phyloP scores from a whole-genome alignment of 1,140 invertebrate genomes.

The Idris sp. region DNA sequence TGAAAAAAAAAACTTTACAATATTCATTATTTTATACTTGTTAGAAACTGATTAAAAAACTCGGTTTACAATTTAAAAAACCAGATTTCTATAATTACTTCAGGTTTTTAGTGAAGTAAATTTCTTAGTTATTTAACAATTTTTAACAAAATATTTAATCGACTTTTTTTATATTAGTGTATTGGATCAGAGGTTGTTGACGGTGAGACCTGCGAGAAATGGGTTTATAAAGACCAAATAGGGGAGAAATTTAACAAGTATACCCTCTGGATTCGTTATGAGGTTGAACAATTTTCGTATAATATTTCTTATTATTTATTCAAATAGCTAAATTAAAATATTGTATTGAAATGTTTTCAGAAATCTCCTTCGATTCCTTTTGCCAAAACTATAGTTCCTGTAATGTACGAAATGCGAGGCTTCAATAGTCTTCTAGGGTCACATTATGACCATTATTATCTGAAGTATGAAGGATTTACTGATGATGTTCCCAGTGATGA shows the following conservation, averaged over 20 bases:
- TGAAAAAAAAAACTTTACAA: not conserved
- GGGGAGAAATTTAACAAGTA: slow-evolving; percentile 93
- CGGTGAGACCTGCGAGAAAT: slow-evolving; percentile 85
- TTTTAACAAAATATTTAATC: no score
- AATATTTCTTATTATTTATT: no score
- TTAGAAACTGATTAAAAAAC: no score
- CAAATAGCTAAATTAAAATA: no score
- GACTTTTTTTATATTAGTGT: slow-evolving; percentile 68
- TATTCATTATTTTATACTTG: no score
- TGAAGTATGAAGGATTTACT: slow-evolving; percentile 88
- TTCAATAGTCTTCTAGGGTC: slow-evolving; percentile 94
- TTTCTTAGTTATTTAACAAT: no score
- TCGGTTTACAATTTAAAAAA: no score
- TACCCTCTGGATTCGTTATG: slow-evolving; percentile 88
- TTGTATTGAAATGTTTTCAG: no score
- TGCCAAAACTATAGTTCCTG: slow-evolving; percentile 80
- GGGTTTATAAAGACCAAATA: slow-evolving; percentile 82
- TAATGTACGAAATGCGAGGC: slow-evolving; percentile 95
- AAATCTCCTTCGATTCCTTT: slow-evolving; percentile 67
- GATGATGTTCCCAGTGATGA: slow-evolving; percentile 83
- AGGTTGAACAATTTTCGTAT: no score
- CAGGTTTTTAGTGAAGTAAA: no score
- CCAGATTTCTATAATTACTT: no score
- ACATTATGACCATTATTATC: slow-evolving; percentile 96
- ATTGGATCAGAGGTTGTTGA: slow-evolving; percentile 82